Conservation (phyloP, 2,888 invertebrate species). For the Automeris io region DNA sequence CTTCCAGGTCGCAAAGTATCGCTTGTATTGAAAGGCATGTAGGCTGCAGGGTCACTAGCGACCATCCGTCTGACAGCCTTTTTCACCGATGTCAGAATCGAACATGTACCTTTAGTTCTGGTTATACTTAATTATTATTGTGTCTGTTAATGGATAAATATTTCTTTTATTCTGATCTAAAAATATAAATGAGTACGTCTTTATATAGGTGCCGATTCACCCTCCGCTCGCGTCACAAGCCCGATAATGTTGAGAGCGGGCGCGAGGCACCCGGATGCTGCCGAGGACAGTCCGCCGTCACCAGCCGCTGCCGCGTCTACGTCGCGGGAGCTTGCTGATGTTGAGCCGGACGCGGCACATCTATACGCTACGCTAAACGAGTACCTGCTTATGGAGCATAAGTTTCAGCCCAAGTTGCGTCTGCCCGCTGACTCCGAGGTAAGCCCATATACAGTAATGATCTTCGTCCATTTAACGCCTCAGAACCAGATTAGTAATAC, state of each 20-base stretch:
- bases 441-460: slow-evolving; percentile 17
- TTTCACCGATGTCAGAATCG: too few species aligned
- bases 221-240: slow-evolving; percentile 59
- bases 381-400: slow-evolving; percentile 81
- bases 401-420: slow-evolving; percentile 82
- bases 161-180: too few species aligned
- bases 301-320: slow-evolving; percentile 28
- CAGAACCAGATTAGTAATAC: too few species aligned
- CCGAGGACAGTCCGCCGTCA: slow-evolving; percentile 34
- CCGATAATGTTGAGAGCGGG: slow-evolving; percentile 75
- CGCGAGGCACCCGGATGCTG: slow-evolving; percentile 81
- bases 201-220: slow-evolving; percentile 67
- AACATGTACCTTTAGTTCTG: too few species aligned
- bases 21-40: too few species aligned
- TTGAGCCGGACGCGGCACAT: slow-evolving; percentile 33
- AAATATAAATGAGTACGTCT: too few species aligned
- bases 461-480: too few species aligned
- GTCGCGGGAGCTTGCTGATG: slow-evolving; percentile 17
- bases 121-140: too few species aligned
- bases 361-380: slow-evolving; percentile 79
- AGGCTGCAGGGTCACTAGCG: too few species aligned
- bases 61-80: too few species aligned
- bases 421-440: slow-evolving; percentile 81
- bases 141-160: too few species aligned
- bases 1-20: too few species aligned